Evolutionary conservation across 1,140 invertebrate species (phyloP), one percentile per base, ranked within the genome.

Genomic region (Microplitis demolitor): DNA sequence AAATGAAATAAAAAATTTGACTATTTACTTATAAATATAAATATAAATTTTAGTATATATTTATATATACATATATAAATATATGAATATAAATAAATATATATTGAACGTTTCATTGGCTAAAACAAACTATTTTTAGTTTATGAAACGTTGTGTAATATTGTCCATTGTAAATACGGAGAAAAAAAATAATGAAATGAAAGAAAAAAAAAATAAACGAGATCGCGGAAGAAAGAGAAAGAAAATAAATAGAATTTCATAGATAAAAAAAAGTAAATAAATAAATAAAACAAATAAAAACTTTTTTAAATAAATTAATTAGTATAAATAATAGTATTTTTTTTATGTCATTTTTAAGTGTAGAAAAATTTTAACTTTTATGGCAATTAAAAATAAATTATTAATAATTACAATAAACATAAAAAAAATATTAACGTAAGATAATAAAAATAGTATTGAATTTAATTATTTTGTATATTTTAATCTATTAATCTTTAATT

Each of bases 111-210:
- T 64, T 71, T 71, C 54, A 50, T 39, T 56, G 61, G 33, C 37
- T 73, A 37, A 72, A 75, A 58, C 68, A 64, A 56, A 67, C 24
- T 50, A 56, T 60, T 45, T 45, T 45, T 33, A 61, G 70, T 74
- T n/a, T 67, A 37, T 79, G 75, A 72, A 74, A 66, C 77, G 72
- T 75, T 72, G 69, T 77, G 70, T 74, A 75, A 77, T 78, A 76
- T 67, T 75, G 74, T 77, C 71, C 68, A 74, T 72, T 74, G 72
- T 69, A 71, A 71, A 77, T 77, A 66, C 68, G 74, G 72, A 51
- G 50, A 58, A 68, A 61, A 34, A 54, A 69, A 54, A 69, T 37
- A 37, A 69, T 11, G 13, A 69, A 31, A 58, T 45, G 35, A 60
- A 35, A 11, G 34, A 24, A 69, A 69, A 31, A 53, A 64, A 64